Percentiles rank a stretch among this genome's conserved stretches.
These are phyloP conservation scores for Drosophila fulvimacula DNA, from an alignment of 2,888 invertebrate species.

Conservation along the genomic window DNA sequence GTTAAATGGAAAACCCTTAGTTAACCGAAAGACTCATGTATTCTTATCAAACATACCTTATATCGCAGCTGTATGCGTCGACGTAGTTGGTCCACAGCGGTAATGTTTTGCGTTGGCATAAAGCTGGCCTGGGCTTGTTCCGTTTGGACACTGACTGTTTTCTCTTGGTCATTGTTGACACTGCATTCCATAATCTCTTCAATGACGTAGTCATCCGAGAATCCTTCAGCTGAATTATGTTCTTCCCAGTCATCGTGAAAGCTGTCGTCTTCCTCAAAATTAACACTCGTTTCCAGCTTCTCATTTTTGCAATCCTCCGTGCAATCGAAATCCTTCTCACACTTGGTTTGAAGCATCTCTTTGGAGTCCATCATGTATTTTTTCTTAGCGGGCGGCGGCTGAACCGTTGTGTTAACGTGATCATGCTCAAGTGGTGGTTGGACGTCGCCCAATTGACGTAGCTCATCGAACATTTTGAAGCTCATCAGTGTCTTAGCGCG, in stretches of 20 bases:
- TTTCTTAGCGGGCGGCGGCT: constrained; percentile 53
- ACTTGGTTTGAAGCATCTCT: not conserved
- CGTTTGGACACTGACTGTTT: not conserved
- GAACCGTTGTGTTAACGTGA: constrained; percentile 17
- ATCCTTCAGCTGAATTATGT: not conserved
- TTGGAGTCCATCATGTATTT: constrained; percentile 10
- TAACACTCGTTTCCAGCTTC: constrained; percentile 2
- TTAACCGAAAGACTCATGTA: not conserved
- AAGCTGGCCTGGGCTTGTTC: not conserved
- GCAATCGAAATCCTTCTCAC: constrained; percentile 55
- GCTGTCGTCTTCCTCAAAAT: constrained; percentile 1
- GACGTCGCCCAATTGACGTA: constrained; percentile 23
- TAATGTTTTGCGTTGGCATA: constrained; percentile 9
- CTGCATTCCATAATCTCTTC: constrained; percentile 14
- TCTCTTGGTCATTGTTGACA: constrained; percentile 10
- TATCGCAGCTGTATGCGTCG: constrained; percentile 37
- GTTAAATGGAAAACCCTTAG: not conserved
- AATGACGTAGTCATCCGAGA: constrained; percentile 20
- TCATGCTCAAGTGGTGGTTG: not conserved
- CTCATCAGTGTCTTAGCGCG: constrained; percentile 11
- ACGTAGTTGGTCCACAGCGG: constrained; percentile 26
- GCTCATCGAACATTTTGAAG: constrained; percentile 49
- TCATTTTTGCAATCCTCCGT: constrained; percentile 27
- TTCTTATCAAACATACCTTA: constrained; percentile 27
- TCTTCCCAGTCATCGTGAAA: not conserved